Conservation (phyloP, 2,113 vertebrate species). For the Takifugu flavidus region DNA sequence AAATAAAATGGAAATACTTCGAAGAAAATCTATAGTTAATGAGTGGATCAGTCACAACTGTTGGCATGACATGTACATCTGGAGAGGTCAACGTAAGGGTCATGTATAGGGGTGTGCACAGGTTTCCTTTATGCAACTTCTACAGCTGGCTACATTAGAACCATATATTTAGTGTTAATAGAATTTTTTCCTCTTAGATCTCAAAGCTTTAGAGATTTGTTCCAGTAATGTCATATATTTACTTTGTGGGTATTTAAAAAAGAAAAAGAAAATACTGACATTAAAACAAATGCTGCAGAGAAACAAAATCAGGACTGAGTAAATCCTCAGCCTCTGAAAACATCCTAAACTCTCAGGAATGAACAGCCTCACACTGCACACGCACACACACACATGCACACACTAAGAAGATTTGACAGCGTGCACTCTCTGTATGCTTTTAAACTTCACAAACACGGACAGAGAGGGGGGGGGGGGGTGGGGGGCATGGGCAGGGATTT, state of each 20-base stretch:
- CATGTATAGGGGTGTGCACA: not conserved
- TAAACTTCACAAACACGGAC: slow-evolving; percentile 56
- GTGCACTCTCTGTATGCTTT: slow-evolving; percentile 54
- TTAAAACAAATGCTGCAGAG: slow-evolving; percentile 52
- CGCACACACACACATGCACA: slow-evolving; percentile 21
- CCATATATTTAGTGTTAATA: too few relatives aligned
- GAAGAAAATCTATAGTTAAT: too few relatives aligned
- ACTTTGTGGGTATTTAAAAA: slow-evolving; percentile 5
- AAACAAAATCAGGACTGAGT: slow-evolving; percentile 42
- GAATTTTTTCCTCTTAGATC: too few relatives aligned
- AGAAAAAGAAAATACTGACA: not conserved
- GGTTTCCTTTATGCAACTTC: too few relatives aligned
- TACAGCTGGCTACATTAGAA: too few relatives aligned
- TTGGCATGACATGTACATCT: too few relatives aligned
- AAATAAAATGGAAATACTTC: too few relatives aligned
- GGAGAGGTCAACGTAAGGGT: not conserved
- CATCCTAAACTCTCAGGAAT: slow-evolving; percentile 49
- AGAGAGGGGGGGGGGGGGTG: slow-evolving; percentile 7
- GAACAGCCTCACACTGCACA: slow-evolving; percentile 47
- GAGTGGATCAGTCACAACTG: too few relatives aligned
- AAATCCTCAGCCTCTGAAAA: slow-evolving; percentile 51
- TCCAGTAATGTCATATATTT: too few relatives aligned
- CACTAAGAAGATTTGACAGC: slow-evolving; percentile 64
- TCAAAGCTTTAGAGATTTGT: too few relatives aligned
- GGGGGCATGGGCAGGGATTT: slow-evolving; percentile 46